Evolutionary conservation across 2,113 vertebrate genomes (phyloP), one percentile per base, ranked within the genome.

Genomic region (Peucedramus taeniatus): DNA sequence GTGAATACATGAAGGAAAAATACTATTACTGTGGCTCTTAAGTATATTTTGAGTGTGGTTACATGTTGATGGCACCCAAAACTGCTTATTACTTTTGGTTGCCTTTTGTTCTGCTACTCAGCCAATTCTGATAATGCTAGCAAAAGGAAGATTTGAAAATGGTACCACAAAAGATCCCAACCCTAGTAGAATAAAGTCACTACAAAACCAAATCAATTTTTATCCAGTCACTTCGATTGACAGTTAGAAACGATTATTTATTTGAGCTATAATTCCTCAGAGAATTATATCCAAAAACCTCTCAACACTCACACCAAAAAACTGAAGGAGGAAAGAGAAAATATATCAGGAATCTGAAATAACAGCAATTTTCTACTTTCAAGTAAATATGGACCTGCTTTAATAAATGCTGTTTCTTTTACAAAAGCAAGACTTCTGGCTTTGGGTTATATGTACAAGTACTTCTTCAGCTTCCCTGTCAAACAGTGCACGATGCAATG

Each of bases 381-480:
- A 0, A 60, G 3, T 72, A 51, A 33, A 76, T 80, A 1, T 10
- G 71, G 10, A 40, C 7, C 26, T 76, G 14, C 11, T 70, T 50
- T 83, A 74, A 21, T 86, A 66, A 63, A 54, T 59, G 33, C 15
- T 14, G 3, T 4, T 45, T 1, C 5, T 76, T 19, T 65, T 70
- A 59, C 2, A 0, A 7, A 69, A 31, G 20, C 0, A 8, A 44
- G 35, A 11, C 33, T 42, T 0, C 28, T 15, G 1, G 15, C 13
- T 77, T 77, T 5, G 27, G 50, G 21, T 64, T 68, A 11, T 5
- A 15, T 4, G 6, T n/a, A 5, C 26, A 44, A 54, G 30, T 60
- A 11, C 21, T 59, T 85, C 35, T 79, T 59, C 11, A 4, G 9
- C 24, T 51, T 64, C 42, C 72, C 24, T 33, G 27, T 44, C 2